Conservation (phyloP, 2,888 invertebrate genomes). For the Emmelina monodactyla region DNA sequence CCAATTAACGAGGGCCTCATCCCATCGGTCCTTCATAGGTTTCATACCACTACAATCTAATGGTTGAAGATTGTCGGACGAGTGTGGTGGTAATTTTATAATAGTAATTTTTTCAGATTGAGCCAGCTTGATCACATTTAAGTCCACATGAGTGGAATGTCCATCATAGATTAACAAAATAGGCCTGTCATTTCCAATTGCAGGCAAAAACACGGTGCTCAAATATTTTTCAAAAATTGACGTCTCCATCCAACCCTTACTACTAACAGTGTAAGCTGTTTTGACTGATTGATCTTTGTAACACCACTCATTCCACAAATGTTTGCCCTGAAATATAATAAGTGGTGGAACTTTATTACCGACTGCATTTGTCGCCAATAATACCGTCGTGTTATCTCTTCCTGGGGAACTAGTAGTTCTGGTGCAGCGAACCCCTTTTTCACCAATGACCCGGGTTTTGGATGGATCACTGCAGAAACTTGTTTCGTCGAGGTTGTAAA, state of each 20-base stretch:
- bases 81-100: constrained; percentile 22
- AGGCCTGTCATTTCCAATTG: constrained; percentile 16
- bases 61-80: constrained; percentile 20
- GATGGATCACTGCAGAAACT: constrained; percentile 18
- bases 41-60: constrained; percentile 17
- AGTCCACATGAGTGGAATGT: constrained; percentile 20
- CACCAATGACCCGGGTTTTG: constrained; percentile 17
- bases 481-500: constrained; percentile 11
- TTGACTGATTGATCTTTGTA: constrained; percentile 5
- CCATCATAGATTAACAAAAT: constrained; percentile 22
- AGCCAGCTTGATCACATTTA: constrained; percentile 15
- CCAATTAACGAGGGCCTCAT: constrained; percentile 5
- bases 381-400: constrained; percentile 9
- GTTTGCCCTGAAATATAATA: constrained; percentile 17
- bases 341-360: constrained; percentile 13
- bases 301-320: constrained; percentile 16
- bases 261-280: constrained; percentile 11
- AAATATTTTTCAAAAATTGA: constrained; percentile 20
- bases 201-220: constrained; percentile 15
- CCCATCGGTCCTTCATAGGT: constrained; percentile 14
- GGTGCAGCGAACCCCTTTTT: constrained; percentile 8
- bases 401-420: constrained; percentile 11
- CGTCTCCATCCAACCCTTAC: constrained; percentile 17
- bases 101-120: constrained; percentile 16
- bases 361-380: constrained; percentile 5